Percentiles rank a stretch among this genome's conserved stretches.
These are phyloP conservation scores for Aethes cnicana DNA, from an alignment of 2,888 invertebrate genomes.

Conservation along the genomic window DNA sequence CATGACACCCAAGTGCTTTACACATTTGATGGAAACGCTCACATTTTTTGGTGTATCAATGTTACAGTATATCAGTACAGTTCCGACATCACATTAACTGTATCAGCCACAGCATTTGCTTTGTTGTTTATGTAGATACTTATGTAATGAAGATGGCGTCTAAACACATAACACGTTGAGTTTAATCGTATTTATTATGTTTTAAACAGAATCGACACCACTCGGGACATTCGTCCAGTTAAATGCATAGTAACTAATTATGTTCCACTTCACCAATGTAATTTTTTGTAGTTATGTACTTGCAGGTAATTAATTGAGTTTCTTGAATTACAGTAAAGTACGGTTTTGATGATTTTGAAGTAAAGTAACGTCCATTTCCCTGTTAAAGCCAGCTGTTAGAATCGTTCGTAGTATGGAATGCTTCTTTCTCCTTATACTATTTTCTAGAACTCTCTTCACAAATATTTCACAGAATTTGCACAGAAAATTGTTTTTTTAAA, in stretches of 20 bases:
- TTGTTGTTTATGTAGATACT: constrained; percentile 9
- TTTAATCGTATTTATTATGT: too few species aligned
- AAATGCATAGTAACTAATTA: constrained; percentile 20
- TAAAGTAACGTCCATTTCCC: constrained; percentile 78
- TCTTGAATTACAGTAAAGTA: constrained; percentile 51
- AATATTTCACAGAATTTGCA: constrained; percentile 78
- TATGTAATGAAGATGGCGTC: constrained; percentile 17
- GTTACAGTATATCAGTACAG: constrained; percentile 36
- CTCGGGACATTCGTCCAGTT: too few species aligned
- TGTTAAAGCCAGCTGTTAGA: constrained; percentile 82
- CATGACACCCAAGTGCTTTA: constrained; percentile 64
- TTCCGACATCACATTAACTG: constrained; percentile 10
- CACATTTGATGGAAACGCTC: constrained; percentile 51
- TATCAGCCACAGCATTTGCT: constrained; percentile 14
- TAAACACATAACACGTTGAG: constrained; percentile 11
- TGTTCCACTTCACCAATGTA: constrained; percentile 40
- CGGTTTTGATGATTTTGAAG: constrained; percentile 53
- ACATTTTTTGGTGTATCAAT: constrained; percentile 57
- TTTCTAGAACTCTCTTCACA: constrained; percentile 75
- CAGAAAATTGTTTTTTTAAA: constrained; percentile 78
- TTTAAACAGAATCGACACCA: too few species aligned
- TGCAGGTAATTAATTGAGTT: constrained; percentile 49
- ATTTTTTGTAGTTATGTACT: constrained; percentile 47
- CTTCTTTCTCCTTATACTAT: constrained; percentile 79
- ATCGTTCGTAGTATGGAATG: constrained; percentile 79